Conservation (phyloP, 2,113 vertebrate species). For the Dromaius novaehollandiae region DNA sequence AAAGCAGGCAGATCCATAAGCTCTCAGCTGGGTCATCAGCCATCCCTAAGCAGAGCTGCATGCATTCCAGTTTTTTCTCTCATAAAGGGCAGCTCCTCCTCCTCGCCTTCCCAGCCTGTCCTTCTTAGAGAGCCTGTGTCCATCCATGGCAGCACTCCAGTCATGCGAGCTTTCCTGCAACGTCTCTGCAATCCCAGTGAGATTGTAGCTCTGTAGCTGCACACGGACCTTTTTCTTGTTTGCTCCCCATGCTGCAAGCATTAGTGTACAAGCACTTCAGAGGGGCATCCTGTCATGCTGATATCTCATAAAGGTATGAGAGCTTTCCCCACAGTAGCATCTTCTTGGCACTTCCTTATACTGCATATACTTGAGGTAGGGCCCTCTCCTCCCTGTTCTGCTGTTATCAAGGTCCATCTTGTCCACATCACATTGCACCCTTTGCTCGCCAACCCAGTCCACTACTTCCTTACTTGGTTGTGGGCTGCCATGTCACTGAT, state of each 20-base stretch:
- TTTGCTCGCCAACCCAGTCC: background rate
- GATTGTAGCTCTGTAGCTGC: background rate
- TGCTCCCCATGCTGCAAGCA: background rate
- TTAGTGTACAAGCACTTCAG: fast-evolving
- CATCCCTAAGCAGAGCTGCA: background rate
- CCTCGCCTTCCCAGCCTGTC: background rate
- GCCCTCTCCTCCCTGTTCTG: background rate
- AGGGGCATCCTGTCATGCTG: too few species aligned
- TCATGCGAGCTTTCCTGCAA: background rate
- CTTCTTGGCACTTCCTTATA: fast-evolving
- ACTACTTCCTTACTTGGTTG: background rate
- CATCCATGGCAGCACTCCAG: background rate
- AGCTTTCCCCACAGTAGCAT: fast-evolving
- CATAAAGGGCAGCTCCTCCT: background rate
- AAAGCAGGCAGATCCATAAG: background rate
- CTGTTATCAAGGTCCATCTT: background rate
- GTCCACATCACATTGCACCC: fast-evolving
- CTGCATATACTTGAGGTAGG: background rate
- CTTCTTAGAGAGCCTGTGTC: background rate
- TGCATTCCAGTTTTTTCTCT: background rate
- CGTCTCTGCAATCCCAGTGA: background rate
- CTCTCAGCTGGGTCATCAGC: background rate
- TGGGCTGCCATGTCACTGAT: background rate
- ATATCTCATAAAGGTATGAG: fast-evolving
- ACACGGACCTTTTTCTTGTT: too few species aligned